Evolutionary conservation across 2,888 invertebrate species (phyloP).

Genomic region (Cryptus armator): DNA sequence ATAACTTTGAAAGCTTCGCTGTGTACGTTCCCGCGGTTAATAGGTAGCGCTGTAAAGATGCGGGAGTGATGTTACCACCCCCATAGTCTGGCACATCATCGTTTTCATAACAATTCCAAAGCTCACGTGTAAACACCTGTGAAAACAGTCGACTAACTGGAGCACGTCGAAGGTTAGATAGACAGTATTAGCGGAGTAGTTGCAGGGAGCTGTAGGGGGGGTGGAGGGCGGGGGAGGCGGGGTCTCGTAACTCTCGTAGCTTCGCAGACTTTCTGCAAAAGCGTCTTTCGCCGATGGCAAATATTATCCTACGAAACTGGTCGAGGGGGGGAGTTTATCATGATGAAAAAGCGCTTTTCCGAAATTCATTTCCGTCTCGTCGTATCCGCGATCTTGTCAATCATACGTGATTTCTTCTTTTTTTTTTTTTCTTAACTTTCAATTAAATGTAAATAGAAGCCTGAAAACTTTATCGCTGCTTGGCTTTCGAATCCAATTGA

Average conservation of each 20-base stretch:
- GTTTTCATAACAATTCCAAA: slow-evolving; percentile 46
- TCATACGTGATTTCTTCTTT: not conserved
- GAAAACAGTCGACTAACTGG: slow-evolving; percentile 35
- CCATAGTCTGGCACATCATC: slow-evolving; percentile 1
- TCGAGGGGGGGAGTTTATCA: not conserved
- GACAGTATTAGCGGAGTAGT: slow-evolving; percentile 23
- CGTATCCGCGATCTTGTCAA: not conserved
- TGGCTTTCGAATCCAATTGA: slow-evolving; percentile 9
- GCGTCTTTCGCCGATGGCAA: slow-evolving; percentile 76
- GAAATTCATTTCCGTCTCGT: not conserved
- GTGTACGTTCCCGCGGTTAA: not conserved
- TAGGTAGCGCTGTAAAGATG: not conserved
- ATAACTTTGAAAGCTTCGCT: slow-evolving; percentile 11
- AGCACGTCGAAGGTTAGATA: slow-evolving; percentile 9
- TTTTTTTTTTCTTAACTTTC: not conserved
- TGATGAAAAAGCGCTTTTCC: not conserved
- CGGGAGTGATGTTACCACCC: not conserved
- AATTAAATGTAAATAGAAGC: slow-evolving; percentile 8
- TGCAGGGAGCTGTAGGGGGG: not conserved
- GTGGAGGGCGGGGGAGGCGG: too few relatives aligned
- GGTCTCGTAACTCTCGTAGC: not conserved
- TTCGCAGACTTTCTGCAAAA: slow-evolving; percentile 73
- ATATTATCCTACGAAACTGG: slow-evolving; percentile 75
- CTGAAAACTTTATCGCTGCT: not conserved
- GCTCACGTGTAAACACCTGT: slow-evolving; percentile 50